Evolutionary conservation across 2,888 invertebrate genomes (phyloP), one percentile per base, ranked within the genome.

Genomic region (Metacarcinus magister): DNA sequence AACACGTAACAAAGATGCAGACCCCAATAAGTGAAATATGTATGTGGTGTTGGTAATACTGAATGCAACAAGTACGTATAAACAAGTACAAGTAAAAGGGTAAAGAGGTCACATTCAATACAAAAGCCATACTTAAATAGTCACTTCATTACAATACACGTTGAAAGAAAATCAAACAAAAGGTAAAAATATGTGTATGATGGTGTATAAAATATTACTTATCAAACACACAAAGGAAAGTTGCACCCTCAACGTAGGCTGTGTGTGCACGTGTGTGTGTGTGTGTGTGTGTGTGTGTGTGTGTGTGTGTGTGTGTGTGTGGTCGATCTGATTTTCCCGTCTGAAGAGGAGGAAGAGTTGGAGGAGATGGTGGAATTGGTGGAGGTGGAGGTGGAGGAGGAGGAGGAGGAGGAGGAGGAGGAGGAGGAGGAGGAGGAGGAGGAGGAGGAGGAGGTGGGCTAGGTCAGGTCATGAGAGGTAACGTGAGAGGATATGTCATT

Each of bases 261-360:
- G 82, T 82, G 91, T 82, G 82, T 82, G 82, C 32, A 32, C 32
- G 82, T 82, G 82, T 82, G 82, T 82, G 82, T 32, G 32, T 82
- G 91, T 82, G 82, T 82, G 82, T 82, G 82, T 82, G 82, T 32
- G 82, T 82, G 82, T 82, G 82, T 67, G 82, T 32, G 32, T 82
- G 91, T 82, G 82, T 82, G 82, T 82, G 82, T 82, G 82, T 82
- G 82, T 82, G 82, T 82, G 82, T n/a, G 67, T n/a, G 67, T 67
- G 10, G 67, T 19, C n/a, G 44, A 90, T 90, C 39, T 19, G 43
- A 44, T 90, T 2, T 54, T 32, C 4, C 32, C 19, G 44, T 90
- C 90, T 44, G 46, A 23, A n/a, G 48, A 60, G 16, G n/a, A 91
- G 46, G 46, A 43, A 13, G 13, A 28, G 46, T 7, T 48, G 48